Percentiles rank a stretch among this genome's conserved stretches.
Conservation (phyloP, 2,888 invertebrate species). For the Phytoseiulus persimilis region DNA sequence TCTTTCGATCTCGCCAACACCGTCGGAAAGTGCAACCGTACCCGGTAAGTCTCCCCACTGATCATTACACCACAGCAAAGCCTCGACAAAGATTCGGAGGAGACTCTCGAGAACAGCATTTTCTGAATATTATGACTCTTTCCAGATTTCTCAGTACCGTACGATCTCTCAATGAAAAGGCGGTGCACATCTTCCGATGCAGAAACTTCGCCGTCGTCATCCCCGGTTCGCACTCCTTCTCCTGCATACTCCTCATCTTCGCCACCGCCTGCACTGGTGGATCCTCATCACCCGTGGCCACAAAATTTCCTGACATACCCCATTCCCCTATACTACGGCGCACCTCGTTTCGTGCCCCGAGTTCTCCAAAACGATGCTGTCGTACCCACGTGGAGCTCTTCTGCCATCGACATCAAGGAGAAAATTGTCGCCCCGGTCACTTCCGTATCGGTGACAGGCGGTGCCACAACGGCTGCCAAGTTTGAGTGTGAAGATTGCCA, state of each 20-base stretch:
- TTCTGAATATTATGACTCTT: neutral
- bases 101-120: neutral
- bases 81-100: neutral
- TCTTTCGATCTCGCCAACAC: constrained; percentile 1
- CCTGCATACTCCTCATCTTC: neutral
- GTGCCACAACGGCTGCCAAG: constrained; percentile 50
- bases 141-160: constrained; percentile 34
- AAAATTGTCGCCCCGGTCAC: neutral
- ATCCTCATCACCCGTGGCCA: constrained; percentile 33
- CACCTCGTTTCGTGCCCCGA: constrained; percentile 24
- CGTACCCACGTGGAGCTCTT: constrained; percentile 18
- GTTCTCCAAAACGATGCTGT: constrained; percentile 27
- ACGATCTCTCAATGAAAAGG: constrained; percentile 14
- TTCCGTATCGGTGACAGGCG: neutral
- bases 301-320: constrained; percentile 19
- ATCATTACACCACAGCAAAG: neutral
- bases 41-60: neutral
- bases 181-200: constrained; percentile 27
- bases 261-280: neutral
- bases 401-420: neutral
- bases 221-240: constrained; percentile 21
- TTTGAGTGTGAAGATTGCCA: constrained; percentile 87
- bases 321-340: constrained; percentile 20
- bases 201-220: constrained; percentile 7
- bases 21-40: constrained; percentile 9